Evolutionary conservation across 2,113 vertebrate genomes (phyloP).

Genomic region (Polyodon spathula): DNA sequence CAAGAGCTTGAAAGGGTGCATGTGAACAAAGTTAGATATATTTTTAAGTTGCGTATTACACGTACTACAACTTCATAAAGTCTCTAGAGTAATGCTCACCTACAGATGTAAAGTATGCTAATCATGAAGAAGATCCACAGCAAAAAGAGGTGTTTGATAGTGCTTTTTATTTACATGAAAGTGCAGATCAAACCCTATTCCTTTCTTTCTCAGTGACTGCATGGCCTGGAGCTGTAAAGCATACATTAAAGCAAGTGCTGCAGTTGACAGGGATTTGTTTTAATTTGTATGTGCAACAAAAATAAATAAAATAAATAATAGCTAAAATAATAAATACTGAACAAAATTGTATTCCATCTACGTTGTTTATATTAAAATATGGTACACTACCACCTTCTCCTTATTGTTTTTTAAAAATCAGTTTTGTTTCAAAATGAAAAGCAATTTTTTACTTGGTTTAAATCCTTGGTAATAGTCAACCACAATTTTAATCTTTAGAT

Average conservation of each 20-base stretch:
- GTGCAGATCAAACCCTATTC: constrained; percentile 59
- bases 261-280: constrained; percentile 64
- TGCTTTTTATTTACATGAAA: constrained; percentile 55
- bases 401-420: constrained; percentile 50
- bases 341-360: constrained; percentile 30
- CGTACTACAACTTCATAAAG: constrained; percentile 35
- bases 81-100: constrained; percentile 60
- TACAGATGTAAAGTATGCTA: constrained; percentile 55
- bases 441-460: constrained; percentile 66
- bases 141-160: constrained; percentile 58
- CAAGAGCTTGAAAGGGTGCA: too few relatives aligned
- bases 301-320: constrained; percentile 25
- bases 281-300: constrained; percentile 51
- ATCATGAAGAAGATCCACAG: constrained; percentile 61
- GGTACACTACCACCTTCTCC: constrained; percentile 56
- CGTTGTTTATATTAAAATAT: constrained; percentile 36
- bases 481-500: constrained; percentile 77
- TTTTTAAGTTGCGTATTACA: constrained; percentile 45
- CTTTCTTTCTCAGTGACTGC: constrained; percentile 45
- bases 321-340: constrained; percentile 29
- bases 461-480: constrained; percentile 68
- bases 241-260: constrained; percentile 64
- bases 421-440: constrained; percentile 65
- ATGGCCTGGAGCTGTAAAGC: constrained; percentile 59
- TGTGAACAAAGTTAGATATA: constrained; percentile 15